Base-by-base conservation (phyloP, 1,140 invertebrate species). In the Habropoda laboriosa region DNA sequence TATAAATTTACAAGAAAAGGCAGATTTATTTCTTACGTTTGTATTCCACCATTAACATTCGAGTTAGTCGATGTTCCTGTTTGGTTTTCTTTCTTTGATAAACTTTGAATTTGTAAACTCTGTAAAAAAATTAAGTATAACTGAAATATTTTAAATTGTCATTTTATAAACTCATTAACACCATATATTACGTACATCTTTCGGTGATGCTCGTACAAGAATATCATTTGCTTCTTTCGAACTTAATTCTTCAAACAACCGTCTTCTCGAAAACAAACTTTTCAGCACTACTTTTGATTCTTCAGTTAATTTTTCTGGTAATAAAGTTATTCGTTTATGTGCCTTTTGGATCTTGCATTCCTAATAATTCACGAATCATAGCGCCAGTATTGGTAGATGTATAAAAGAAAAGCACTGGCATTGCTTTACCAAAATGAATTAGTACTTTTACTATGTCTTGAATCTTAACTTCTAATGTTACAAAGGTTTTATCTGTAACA, bases 341-440 rank as follows among this genome's bases (percentile, higher is more conserved):
- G 94, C 91, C 91, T 61, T 92, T 92, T 68, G 87, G 90, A 86
- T 92, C 92, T 87, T 87, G 91, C 93, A 89, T 93, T 92, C 96
- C 94, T 66, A 98, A 93, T 27, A 94, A 87, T 89, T 95, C 94
- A 77, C 97, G 94, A 78, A 98, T 95, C 83, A 94, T 94, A 21
- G 91, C 92, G 40, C 95, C 96, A 89, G 95, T 95, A 47, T 90
- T 93, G 60, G 94, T 93, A 72, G 94, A 94, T 35, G 96, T 95
- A 86, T 97, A 96, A 86, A 97, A 94, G 92, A 97, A 97, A 67
- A 98, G 92, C 3, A 97, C 95, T 3, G 96, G 96, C 88, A 96
- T 93, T 13, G 92, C 90, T 88, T 95, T 96, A 8, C 95, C 95
- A 93, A 97, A 96, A 93, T 96, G 95, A 63, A 95, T 94, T 80